A percentile compares a stretch with the other conserved stretches of the same genome.
Conservation (phyloP, 2,113 vertebrate species). For the Gasterosteus aculeatus region DNA sequence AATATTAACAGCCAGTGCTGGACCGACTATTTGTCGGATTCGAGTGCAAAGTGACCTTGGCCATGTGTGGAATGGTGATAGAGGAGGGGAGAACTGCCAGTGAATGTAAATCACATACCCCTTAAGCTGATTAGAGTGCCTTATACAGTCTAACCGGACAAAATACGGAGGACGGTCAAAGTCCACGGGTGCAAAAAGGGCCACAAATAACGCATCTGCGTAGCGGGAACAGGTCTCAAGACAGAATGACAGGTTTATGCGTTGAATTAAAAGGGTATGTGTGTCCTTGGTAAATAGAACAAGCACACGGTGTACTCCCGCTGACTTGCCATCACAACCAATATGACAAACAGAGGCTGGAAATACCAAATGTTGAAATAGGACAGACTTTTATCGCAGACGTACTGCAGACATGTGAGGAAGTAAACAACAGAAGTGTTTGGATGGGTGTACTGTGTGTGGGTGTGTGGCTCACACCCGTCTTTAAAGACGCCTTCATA, state of each 20-base stretch:
- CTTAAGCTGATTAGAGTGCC: constrained; percentile 73
- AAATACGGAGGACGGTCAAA: constrained; percentile 43
- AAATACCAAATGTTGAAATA: constrained; percentile 48
- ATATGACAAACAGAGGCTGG: constrained; percentile 39
- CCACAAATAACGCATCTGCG: constrained; percentile 60
- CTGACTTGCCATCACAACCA: constrained; percentile 51
- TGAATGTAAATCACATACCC: constrained; percentile 69
- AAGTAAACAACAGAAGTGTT: constrained; percentile 16
- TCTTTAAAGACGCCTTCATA: constrained; percentile 47
- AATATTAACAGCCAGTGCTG: constrained; percentile 27
- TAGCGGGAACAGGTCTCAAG: constrained; percentile 19
- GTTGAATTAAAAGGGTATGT: constrained; percentile 44
- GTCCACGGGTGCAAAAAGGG: constrained; percentile 35
- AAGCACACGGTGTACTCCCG: constrained; percentile 33
- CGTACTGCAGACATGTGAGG: constrained; percentile 17
- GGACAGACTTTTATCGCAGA: constrained; percentile 46
- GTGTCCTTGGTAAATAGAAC: constrained; percentile 56
- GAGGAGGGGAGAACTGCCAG: constrained; percentile 48
- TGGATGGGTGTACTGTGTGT: constrained; percentile 13
- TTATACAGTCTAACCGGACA: constrained; percentile 45
- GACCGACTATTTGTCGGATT: constrained; percentile 51
- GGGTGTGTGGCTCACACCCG: constrained; percentile 15
- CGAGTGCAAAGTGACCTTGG: constrained; percentile 64
- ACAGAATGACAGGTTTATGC: constrained; percentile 68
- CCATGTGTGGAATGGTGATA: constrained; percentile 49